Conservation (phyloP, 2,888 invertebrate genomes). For the Schrankia costaestrigalis region DNA sequence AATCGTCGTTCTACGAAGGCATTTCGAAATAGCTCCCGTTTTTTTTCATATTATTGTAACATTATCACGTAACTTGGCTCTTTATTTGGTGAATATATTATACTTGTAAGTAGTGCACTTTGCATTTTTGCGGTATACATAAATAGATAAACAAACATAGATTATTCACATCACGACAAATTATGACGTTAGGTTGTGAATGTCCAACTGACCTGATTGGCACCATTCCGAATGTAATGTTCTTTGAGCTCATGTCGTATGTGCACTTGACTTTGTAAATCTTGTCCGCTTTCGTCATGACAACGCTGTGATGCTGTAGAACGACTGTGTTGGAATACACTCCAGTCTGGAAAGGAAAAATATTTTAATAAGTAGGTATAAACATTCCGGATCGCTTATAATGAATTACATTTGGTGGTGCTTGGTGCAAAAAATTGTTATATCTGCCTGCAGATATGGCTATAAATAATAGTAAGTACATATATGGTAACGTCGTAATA, state of each 20-base stretch:
- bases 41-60: conserved; percentile 46
- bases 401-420: too few species aligned
- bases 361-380: not conserved
- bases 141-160: conserved; percentile 24
- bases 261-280: conserved; percentile 98
- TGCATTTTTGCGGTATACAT: conserved; percentile 35
- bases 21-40: conserved; percentile 44
- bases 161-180: conserved; percentile 30
- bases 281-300: conserved; percentile 97
- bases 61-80: conserved; percentile 48
- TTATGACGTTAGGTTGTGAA: conserved; percentile 20
- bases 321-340: conserved; percentile 97
- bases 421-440: too few species aligned
- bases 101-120: conserved; percentile 37
- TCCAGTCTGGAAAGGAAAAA: conserved; percentile 85
- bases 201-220: conserved; percentile 87
- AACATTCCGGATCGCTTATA: not conserved
- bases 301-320: conserved; percentile 96
- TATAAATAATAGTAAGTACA: too few species aligned
- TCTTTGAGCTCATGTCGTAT: conserved; percentile 97
- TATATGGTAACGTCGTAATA: too few species aligned
- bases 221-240: conserved; percentile 98
- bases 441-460: too few species aligned
- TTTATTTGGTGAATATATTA: conserved; percentile 47
- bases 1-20: conserved; percentile 44